Conservation (phyloP, 1,140 invertebrate genomes). For the Manduca sexta region DNA sequence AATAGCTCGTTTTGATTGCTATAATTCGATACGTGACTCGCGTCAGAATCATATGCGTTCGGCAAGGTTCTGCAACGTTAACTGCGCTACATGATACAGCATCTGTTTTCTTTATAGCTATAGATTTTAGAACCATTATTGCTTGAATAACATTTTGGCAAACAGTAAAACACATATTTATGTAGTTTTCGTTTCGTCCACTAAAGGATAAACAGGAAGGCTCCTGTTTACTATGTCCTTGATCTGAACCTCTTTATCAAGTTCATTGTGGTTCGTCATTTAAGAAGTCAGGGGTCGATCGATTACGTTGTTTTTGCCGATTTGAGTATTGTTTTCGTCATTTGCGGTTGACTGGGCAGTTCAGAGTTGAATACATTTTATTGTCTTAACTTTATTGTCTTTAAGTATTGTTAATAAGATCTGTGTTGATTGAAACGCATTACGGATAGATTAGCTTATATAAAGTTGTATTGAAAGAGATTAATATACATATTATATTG, state of each 20-base stretch:
- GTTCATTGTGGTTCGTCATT: slow-evolving; percentile 16
- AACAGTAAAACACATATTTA: slow-evolving; percentile 12
- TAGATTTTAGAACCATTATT: slow-evolving; percentile 18
- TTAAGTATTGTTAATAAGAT: too few relatives aligned
- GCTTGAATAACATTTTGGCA: slow-evolving; percentile 12
- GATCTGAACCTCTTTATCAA: slow-evolving; percentile 39
- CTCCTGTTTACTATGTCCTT: slow-evolving; percentile 47
- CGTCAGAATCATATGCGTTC: slow-evolving; percentile 34
- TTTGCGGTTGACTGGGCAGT: background rate
- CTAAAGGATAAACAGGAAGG: slow-evolving; percentile 60
- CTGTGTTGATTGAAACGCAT: too few relatives aligned
- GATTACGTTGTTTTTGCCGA: background rate
- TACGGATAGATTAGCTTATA: too few relatives aligned
- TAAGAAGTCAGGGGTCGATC: slow-evolving; percentile 3
- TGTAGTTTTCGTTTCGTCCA: slow-evolving; percentile 34
- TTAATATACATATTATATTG: background rate
- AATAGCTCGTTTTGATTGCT: slow-evolving; percentile 48
- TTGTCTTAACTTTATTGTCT: too few relatives aligned
- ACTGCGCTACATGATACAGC: background rate
- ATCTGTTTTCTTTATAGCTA: slow-evolving; percentile 12
- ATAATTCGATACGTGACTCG: slow-evolving; percentile 54
- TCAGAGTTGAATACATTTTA: too few relatives aligned
- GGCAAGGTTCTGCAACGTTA: slow-evolving; percentile 32
- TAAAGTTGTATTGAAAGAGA: too few relatives aligned
- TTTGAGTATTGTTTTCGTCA: background rate